These are phyloP conservation scores for Liasis olivaceus DNA, from an alignment of 2,797 vertebrate species.

Conservation along the genomic window DNA sequence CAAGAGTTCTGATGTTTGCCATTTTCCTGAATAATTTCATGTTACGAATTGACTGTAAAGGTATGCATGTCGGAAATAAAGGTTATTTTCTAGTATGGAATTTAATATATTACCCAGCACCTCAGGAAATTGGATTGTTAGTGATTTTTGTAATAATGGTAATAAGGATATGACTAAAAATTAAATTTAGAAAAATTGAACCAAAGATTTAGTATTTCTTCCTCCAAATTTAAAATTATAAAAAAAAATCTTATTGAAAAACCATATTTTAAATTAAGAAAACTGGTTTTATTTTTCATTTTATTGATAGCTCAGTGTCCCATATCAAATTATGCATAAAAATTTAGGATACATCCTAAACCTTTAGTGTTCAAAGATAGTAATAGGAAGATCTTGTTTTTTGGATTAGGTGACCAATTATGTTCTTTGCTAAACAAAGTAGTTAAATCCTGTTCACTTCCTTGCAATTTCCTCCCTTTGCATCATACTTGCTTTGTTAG, in stretches of 20 bases:
- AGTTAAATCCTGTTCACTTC: slow-evolving; percentile 18
- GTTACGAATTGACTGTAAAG: slow-evolving; percentile 33
- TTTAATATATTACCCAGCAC: slow-evolving; percentile 26
- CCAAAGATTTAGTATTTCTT: background rate
- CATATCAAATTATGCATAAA: background rate
- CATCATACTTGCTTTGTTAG: slow-evolving; percentile 27
- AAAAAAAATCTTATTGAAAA: background rate
- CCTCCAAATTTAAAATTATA: background rate
- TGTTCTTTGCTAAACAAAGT: slow-evolving; percentile 17
- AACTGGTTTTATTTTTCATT: background rate
- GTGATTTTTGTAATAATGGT: slow-evolving; percentile 6
- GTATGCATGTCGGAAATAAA: slow-evolving; percentile 21
- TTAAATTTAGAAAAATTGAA: background rate
- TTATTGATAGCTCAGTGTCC: background rate
- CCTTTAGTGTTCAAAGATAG: background rate
- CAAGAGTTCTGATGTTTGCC: slow-evolving; percentile 19
- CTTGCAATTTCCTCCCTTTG: slow-evolving; percentile 29
- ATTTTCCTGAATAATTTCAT: slow-evolving; percentile 41
- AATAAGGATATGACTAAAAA: background rate
- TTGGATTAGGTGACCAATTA: background rate
- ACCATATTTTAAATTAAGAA: background rate
- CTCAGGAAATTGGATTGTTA: slow-evolving; percentile 24
- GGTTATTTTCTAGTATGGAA: slow-evolving; percentile 10
- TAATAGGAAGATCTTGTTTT: background rate
- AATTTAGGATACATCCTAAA: background rate